Conservation (phyloP, 2,797 vertebrate genomes). For the Helarctos malayanus region DNA sequence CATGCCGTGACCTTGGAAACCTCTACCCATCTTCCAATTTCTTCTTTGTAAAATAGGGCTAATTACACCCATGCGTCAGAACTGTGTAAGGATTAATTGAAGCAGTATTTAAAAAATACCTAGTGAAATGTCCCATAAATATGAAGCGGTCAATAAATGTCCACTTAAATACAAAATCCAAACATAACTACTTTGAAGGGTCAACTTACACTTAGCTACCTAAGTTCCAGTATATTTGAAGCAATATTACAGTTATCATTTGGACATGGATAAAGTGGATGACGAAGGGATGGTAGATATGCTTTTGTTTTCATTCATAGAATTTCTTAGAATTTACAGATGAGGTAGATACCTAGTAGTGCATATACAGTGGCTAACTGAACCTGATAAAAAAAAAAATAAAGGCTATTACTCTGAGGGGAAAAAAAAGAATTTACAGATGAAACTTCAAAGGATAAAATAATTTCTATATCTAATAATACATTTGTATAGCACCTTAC, state of each 20-base stretch:
- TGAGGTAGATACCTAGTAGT: not conserved
- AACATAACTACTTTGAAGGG: slow-evolving; percentile 13
- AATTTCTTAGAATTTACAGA: not conserved
- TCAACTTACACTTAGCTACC: not conserved
- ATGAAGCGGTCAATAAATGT: not conserved
- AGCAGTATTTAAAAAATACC: not conserved
- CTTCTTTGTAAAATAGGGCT: not conserved
- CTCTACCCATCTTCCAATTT: not conserved
- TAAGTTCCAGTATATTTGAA: not conserved
- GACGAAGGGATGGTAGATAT: not conserved
- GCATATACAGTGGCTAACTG: no score
- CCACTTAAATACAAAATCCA: not conserved
- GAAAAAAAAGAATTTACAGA: not conserved
- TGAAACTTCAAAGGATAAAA: not conserved
- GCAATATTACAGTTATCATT: not conserved
- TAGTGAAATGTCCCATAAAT: slow-evolving; percentile 4
- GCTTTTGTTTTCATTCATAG: not conserved
- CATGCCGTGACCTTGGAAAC: not conserved
- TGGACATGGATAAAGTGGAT: not conserved
- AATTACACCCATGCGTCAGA: not conserved
- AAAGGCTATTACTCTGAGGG: no score
- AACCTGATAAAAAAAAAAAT: no score
- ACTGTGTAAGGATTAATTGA: not conserved
- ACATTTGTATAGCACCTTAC: not conserved
- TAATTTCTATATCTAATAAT: not conserved